Evolutionary conservation across 1,140 invertebrate species (phyloP).

Genomic region (Drosophila paulistorum): DNA sequence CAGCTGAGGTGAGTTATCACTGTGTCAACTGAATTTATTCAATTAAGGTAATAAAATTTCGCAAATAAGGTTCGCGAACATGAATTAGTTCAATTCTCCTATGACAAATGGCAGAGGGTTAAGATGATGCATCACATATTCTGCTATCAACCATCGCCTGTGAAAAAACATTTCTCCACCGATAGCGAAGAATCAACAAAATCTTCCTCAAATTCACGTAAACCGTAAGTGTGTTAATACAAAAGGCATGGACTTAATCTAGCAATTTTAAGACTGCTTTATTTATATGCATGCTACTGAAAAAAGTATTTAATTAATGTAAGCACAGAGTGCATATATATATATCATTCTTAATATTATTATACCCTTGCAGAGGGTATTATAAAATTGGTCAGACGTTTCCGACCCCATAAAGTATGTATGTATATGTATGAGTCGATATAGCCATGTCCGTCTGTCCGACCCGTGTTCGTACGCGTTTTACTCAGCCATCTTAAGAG

Average conservation of each 20-base stretch:
- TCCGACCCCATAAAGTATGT: no score
- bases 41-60: neutral
- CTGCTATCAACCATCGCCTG: constrained; percentile 92
- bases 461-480: no score
- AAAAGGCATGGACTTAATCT: neutral
- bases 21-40: neutral
- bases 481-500: no score
- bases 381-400: no score
- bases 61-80: constrained; percentile 87
- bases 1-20: constrained; percentile 87
- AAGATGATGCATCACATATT: constrained; percentile 94
- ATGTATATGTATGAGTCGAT: no score
- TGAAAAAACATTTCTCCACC: constrained; percentile 90
- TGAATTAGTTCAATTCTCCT: constrained; percentile 92
- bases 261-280: no score
- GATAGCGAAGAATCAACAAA: constrained; percentile 85
- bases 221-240: constrained; percentile 83
- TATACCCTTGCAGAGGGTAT: no score
- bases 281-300: no score
- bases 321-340: no score
- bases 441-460: no score
- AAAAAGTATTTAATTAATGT: no score
- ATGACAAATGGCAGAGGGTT: constrained; percentile 91
- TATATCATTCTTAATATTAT: no score
- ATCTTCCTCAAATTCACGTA: constrained; percentile 77